Percentiles rank a stretch among this genome's conserved stretches.
phyloP scores from a whole-genome alignment of 2,113 vertebrate genomes.

The Solenodon paradoxus region DNA sequence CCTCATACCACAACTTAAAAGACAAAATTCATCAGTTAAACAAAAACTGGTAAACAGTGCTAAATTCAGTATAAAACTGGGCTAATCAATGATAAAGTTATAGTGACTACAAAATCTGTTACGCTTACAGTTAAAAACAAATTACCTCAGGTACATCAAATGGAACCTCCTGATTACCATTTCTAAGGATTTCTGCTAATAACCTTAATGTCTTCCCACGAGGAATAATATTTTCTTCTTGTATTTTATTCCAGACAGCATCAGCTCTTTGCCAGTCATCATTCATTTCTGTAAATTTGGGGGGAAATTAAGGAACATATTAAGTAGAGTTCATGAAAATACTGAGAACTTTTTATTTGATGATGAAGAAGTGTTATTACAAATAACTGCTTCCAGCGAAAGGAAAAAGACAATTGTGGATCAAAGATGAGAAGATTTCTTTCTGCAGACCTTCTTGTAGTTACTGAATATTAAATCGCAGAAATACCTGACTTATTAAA shows the following conservation, averaged over 20 bases:
- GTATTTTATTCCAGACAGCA: slow-evolving; percentile 93
- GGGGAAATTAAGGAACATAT: neutral
- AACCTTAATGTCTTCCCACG: slow-evolving; percentile 88
- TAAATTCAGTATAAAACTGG: neutral
- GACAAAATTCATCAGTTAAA: slow-evolving; percentile 57
- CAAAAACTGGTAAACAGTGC: neutral
- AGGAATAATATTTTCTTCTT: slow-evolving; percentile 94
- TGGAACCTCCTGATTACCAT: slow-evolving; percentile 89
- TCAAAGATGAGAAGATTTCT: neutral
- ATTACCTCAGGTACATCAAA: slow-evolving; percentile 93
- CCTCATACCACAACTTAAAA: slow-evolving; percentile 84
- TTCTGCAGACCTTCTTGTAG: neutral
- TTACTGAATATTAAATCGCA: neutral
- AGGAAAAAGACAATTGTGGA: neutral
- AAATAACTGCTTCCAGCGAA: neutral
- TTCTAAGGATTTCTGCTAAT: slow-evolving; percentile 87
- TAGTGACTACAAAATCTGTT: neutral
- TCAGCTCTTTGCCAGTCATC: slow-evolving; percentile 90
- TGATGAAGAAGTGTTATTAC: neutral
- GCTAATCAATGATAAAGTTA: neutral
- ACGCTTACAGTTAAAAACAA: neutral
- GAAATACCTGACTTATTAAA: neutral
- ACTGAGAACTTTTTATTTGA: neutral
- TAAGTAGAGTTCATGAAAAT: neutral
- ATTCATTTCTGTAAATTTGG: slow-evolving; percentile 83